Percentiles rank a stretch among this genome's conserved stretches.
Evolutionary conservation across 2,888 invertebrate species (phyloP).

Genomic region (Scaptomyza parva): DNA sequence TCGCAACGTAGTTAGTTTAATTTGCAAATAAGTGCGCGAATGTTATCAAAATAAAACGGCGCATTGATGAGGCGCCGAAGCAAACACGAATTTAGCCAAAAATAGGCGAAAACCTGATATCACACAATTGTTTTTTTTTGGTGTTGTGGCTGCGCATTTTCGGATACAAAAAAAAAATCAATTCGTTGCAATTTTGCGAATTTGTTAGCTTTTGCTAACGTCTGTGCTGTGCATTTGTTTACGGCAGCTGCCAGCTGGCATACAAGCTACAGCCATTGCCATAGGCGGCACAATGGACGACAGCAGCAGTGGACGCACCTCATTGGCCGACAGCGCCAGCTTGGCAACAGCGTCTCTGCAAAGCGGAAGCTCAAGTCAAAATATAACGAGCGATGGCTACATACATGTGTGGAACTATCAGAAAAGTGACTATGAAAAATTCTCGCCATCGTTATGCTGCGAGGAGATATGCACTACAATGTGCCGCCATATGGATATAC

Average conservation of each 20-base stretch:
- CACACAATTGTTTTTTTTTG: conserved; percentile 29
- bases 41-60: conserved; percentile 13
- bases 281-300: conserved; percentile 62
- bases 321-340: conserved; percentile 63
- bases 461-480: conserved; percentile 90
- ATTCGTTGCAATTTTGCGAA: not conserved
- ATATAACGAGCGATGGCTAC: conserved; percentile 55
- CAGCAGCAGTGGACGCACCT: conserved; percentile 66
- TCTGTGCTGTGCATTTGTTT: conserved; percentile 14
- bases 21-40: conserved; percentile 15
- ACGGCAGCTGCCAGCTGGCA: conserved; percentile 2
- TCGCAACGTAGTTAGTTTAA: conserved; percentile 25
- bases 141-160: conserved; percentile 2
- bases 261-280: not conserved
- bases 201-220: not conserved
- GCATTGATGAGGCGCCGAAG: conserved; percentile 45
- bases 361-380: conserved; percentile 56
- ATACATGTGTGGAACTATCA: conserved; percentile 80
- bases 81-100: conserved; percentile 33
- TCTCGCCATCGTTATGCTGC: conserved; percentile 83
- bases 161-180: not conserved
- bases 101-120: conserved; percentile 35
- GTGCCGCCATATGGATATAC: conserved; percentile 90
- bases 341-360: conserved; percentile 58
- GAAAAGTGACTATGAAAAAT: conserved; percentile 67